Percentiles rank a stretch among this genome's conserved stretches.
These are phyloP conservation scores for Drosophila prostipennis DNA, from an alignment of 2,888 invertebrate genomes.

Conservation along the genomic window DNA sequence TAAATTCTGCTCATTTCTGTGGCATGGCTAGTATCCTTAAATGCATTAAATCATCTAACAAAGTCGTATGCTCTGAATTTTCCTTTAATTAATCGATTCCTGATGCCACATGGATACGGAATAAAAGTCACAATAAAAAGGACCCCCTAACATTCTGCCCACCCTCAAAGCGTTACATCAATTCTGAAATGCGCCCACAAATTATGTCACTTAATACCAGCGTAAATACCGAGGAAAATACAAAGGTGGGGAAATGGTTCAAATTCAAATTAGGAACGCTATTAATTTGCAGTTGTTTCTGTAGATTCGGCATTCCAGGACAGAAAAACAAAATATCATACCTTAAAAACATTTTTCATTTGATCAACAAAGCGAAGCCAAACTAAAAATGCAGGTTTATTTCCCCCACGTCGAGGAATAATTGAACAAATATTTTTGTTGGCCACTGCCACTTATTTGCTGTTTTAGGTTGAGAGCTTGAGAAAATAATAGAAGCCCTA, in stretches of 20 bases:
- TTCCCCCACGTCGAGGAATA: neutral
- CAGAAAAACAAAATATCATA: neutral
- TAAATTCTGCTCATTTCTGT: no score
- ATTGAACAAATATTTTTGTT: neutral
- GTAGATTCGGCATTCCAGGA: neutral
- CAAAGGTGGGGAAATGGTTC: neutral
- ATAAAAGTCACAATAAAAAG: neutral
- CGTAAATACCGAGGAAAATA: constrained; percentile 20
- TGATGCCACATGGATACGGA: neutral
- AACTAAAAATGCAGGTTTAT: neutral
- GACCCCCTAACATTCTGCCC: neutral
- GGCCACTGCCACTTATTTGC: neutral
- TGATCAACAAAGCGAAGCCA: neutral
- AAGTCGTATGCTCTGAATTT: neutral
- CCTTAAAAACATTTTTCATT: neutral
- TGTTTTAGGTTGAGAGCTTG: constrained; percentile 11
- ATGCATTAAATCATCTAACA: neutral
- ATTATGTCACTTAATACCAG: constrained; percentile 30
- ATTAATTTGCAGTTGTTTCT: neutral
- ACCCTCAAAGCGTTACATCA: neutral
- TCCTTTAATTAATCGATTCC: neutral
- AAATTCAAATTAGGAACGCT: neutral
- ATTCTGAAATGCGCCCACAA: constrained; percentile 10
- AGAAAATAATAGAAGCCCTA: constrained; percentile 1
- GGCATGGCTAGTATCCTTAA: no score